Percentiles rank a stretch among this genome's conserved stretches.
Conservation (phyloP, 2,797 vertebrate species). For the Manis javanica region DNA sequence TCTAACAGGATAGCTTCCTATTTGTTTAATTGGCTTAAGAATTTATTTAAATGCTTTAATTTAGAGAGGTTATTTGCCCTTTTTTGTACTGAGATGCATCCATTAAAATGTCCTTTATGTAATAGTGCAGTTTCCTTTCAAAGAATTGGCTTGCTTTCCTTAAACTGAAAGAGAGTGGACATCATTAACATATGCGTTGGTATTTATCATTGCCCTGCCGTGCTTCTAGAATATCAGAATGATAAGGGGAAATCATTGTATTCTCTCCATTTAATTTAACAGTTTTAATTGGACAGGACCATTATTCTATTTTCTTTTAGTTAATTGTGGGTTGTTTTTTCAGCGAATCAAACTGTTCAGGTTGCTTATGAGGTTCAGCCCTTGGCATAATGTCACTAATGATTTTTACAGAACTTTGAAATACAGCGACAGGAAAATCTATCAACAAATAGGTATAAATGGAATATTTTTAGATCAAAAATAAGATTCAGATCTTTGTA, state of each 20-base stretch:
- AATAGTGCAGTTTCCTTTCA: neutral
- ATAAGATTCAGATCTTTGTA: constrained; percentile 73
- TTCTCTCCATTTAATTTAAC: constrained; percentile 55
- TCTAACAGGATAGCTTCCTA: neutral
- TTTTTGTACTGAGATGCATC: neutral
- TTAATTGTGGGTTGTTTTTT: constrained; percentile 80
- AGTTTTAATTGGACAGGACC: constrained; percentile 75
- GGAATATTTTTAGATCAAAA: constrained; percentile 82
- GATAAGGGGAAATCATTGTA: constrained; percentile 36
- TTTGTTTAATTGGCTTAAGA: constrained; percentile 42
- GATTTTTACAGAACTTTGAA: constrained; percentile 83
- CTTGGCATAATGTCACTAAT: constrained; percentile 86
- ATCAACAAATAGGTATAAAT: constrained; percentile 82
- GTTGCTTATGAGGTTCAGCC: constrained; percentile 81
- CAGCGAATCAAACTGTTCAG: constrained; percentile 84
- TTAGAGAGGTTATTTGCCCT: constrained; percentile 9
- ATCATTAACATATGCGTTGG: constrained; percentile 22
- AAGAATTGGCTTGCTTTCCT: constrained; percentile 42
- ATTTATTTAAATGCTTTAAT: constrained; percentile 51
- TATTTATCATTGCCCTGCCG: neutral
- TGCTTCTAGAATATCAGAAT: constrained; percentile 36
- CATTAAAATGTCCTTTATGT: neutral
- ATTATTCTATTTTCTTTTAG: constrained; percentile 72
- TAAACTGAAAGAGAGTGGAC: neutral
- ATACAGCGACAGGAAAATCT: constrained; percentile 84